Conservation (phyloP, 2,113 vertebrate species). For the Eurystomus gularis region DNA sequence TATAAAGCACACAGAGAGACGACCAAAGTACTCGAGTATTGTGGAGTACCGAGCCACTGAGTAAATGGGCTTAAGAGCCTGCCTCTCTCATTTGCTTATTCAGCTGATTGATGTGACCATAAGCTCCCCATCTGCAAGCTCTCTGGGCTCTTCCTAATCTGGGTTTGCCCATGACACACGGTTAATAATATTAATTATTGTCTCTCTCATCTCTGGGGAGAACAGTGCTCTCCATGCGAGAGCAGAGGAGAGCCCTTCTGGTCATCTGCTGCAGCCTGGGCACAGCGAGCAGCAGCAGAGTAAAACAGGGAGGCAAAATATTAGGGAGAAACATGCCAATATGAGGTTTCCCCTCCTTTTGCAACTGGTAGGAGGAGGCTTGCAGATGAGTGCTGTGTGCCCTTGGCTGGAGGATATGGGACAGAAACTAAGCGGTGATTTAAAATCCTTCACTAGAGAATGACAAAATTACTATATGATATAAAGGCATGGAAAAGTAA, state of each 20-base stretch:
- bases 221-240: fast-evolving
- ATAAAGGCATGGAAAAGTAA: not conserved
- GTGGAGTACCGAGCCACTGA: not conserved
- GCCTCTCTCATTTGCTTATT: constrained; percentile 50
- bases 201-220: not conserved
- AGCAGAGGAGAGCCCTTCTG: not conserved
- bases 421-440: not conserved
- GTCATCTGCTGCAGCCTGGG: not conserved
- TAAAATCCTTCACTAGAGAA: not conserved
- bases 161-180: not conserved
- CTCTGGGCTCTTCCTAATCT: not conserved
- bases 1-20: not conserved
- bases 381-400: fast-evolving
- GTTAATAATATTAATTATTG: constrained; percentile 30
- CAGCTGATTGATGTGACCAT: constrained; percentile 11
- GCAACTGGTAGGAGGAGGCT: not conserved
- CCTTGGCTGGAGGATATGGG: not conserved
- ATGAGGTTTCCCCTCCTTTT: not conserved
- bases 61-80: not conserved
- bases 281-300: not conserved
- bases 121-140: constrained; percentile 18
- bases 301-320: not conserved
- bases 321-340: not conserved
- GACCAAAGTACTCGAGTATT: not conserved
- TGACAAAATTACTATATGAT: not conserved